Evolutionary conservation across 2,797 vertebrate species (phyloP), one percentile per base, ranked within the genome.

Genomic region (Mormyrops attenuatus): DNA sequence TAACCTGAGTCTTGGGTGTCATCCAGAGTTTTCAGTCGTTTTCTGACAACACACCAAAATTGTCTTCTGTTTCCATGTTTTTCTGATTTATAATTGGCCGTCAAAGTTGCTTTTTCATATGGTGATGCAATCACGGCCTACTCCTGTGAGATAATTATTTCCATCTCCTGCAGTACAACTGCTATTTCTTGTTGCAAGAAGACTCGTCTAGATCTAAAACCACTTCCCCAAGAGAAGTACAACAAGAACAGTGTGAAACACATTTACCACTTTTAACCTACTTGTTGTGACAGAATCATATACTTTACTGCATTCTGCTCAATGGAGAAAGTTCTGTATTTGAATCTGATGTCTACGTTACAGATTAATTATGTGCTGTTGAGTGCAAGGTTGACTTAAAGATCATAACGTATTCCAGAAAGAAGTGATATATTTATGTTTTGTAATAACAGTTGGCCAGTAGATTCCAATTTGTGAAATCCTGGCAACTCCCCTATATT

Each of bases 81-180:
- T 80, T 80, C 66, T 80, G 34, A 41, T 47, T 80, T 47, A 80
- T 80, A 80, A 80, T 47, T 80, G 73, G 30, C 73, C 44, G 73
- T 80, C 73, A 80, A 9, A 80, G 38, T 80, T 80, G 73, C 73
- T 80, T 80, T 80, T 80, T 80, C 38, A 80, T 80, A 80, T 80
- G 73, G 73, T 80, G 73, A 80, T 80, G 73, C 73, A 80, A 80
- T 80, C 73, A 80, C 30, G 73, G 73, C 41, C 73, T 80, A 80
- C 73, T 80, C 41, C 73, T 80, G 73, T 80, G 73, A 80, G 73
- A 80, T 80, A 80, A 80, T 80, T 80, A 80, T 80, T 44, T 47
- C 73, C 73, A 80, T 44, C 73, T 80, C 73, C 38, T n/a, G 73
- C 73, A 44, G 73, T 44, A 80, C 73, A 9, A 80, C 34, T 80